Percentiles rank a stretch among this genome's conserved stretches.
Evolutionary conservation across 1,140 invertebrate species (phyloP).

Genomic region (Aricia agestis): DNA sequence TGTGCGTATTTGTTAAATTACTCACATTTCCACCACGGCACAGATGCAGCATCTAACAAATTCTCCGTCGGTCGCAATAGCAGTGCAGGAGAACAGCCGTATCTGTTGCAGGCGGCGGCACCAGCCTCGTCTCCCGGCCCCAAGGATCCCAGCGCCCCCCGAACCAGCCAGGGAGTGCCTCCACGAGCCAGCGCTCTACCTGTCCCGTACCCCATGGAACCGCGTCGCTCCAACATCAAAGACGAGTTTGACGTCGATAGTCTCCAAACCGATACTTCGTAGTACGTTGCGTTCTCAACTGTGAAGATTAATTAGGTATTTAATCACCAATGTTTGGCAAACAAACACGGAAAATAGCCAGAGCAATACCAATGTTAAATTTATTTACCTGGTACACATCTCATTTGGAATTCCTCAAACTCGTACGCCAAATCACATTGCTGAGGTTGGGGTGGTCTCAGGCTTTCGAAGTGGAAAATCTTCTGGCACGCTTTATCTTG

Average conservation of each 20-base stretch:
- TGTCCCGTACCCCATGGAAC: conserved; percentile 54
- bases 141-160: conserved; percentile 45
- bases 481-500: conserved; percentile 57
- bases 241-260: conserved; percentile 61
- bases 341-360: not conserved
- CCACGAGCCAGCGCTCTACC: conserved; percentile 47
- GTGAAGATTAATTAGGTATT: too few relatives aligned
- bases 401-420: conserved; percentile 60
- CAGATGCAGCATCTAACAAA: conserved; percentile 47
- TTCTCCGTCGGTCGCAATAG: conserved; percentile 58
- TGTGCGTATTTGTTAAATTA: conserved; percentile 10
- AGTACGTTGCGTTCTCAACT: conserved; percentile 69
- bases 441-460: conserved; percentile 55
- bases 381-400: conserved; percentile 57
- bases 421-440: conserved; percentile 64
- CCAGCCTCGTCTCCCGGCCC: conserved; percentile 55
- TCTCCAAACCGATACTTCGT: conserved; percentile 65
- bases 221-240: conserved; percentile 47
- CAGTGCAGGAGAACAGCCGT: conserved; percentile 54
- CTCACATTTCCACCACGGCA: conserved; percentile 66
- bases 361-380: not conserved
- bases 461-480: conserved; percentile 47
- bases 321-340: too few relatives aligned
- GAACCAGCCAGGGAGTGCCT: conserved; percentile 45
- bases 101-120: conserved; percentile 60